Base-by-base conservation (phyloP, 2,113 vertebrate species). In the Rousettus leschenaultii region DNA sequence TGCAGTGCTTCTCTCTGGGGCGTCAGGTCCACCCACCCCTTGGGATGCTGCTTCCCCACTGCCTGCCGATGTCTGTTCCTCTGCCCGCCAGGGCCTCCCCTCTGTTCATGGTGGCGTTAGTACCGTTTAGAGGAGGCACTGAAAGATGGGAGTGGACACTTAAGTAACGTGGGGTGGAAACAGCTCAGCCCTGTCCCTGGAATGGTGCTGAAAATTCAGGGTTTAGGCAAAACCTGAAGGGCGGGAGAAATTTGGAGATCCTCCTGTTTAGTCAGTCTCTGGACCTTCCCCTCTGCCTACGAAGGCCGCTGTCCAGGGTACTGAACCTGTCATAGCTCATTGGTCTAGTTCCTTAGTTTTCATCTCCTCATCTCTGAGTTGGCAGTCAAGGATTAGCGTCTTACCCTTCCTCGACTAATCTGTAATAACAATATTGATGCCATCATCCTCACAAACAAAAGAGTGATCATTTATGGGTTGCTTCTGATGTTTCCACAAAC, bases 391-490 rank as follows among this genome's bases (percentile, higher is more conserved):
- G 18, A 48, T 75, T 82, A 51, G 59, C 2, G 45, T 87, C 65
- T 91, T 70, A 57, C 18, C 5, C 12, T 82, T 24, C n/a, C 3
- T 75, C 28, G 5, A 40, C 11, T 57, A 79, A 65, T 28, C 75
- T 66, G 51, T 94, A 45, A 45, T 80, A 80, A 86, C 43, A 74
- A 48, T 57, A 80, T 35, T 35, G 83, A 86, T 83, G 3, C 5
- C 35, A 48, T 53, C 21, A 7, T 22, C n/a, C 63, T 80, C 33
- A 66, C 61, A 86, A 74, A n/a, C 19, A 68, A 79, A 65, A 51
- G 48, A 33, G 40, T 71, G 45, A 74, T 26, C 33, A 84, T 59
- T 84, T 61, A 61, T 26, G 66, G 19, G 8, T 63, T 77, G 6
- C 33, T 91, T 66, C 57, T 26, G 40, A 84, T 57, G 12, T 70